Conservation (phyloP, 2,797 vertebrate species). For the Leptodactylus fallax region DNA sequence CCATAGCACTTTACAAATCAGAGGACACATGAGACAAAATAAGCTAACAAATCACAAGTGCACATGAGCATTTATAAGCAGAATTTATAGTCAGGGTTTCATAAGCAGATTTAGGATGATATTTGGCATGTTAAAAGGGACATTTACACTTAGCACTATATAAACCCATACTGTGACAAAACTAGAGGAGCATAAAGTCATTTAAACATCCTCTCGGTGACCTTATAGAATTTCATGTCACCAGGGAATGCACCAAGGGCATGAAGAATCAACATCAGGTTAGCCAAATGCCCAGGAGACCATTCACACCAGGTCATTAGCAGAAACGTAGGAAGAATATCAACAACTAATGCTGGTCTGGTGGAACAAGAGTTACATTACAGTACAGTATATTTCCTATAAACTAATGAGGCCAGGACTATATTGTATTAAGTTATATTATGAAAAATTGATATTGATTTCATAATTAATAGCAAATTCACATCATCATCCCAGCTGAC, state of each 20-base stretch:
- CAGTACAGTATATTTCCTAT: background rate
- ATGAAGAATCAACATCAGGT: background rate
- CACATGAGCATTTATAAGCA: too few relatives aligned
- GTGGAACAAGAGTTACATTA: background rate
- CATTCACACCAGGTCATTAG: background rate
- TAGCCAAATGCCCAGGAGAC: background rate
- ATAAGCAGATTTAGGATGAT: too few relatives aligned
- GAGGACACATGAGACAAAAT: too few relatives aligned
- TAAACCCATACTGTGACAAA: background rate
- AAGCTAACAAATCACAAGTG: too few relatives aligned
- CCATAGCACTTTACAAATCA: too few relatives aligned
- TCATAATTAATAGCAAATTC: background rate
- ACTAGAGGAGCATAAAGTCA: background rate
- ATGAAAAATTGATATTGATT: constrained; percentile 23
- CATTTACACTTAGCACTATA: too few relatives aligned
- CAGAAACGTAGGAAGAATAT: background rate
- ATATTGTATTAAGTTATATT: background rate
- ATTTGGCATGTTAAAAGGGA: too few relatives aligned
- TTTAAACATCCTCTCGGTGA: background rate
- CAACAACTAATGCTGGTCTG: background rate
- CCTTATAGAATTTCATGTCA: background rate
- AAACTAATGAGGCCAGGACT: background rate
- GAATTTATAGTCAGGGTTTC: too few relatives aligned
- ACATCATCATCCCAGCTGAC: background rate
- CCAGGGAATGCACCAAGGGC: background rate